Evolutionary conservation across 2,113 vertebrate genomes (phyloP), one percentile per base, ranked within the genome.

Genomic region (Australoheros scitulus): DNA sequence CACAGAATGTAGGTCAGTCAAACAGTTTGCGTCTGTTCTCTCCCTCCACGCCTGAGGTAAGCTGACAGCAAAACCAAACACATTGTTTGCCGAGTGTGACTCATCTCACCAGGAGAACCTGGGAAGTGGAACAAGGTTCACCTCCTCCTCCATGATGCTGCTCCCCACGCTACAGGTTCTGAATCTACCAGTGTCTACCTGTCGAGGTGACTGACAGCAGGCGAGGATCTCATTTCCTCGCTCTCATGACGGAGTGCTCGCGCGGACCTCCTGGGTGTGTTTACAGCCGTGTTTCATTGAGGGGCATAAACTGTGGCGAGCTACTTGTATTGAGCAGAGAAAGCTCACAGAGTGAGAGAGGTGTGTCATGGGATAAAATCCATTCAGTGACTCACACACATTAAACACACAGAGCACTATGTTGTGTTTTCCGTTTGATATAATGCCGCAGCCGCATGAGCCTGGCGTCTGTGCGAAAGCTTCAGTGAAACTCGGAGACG

Each of bases 1-100:
- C 89, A 88, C 74, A 82, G 84, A 81, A 93, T 93, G 86, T 94
- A 93, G 92, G 92, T 93, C 93, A 95, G 87, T 89, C 87, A 86
- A 91, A 95, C 92, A 92, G 87, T 91, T 91, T 82, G 89, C 34
- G 77, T 89, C 89, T 88, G 91, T 84, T 90, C 91, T 75, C 84
- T 83, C 81, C 83, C 80, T 83, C 79, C 81, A 74, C 3, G 87
- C 88, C 87, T 80, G 89, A 89, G 78, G 91, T 90, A 47, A 90
- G 79, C 79, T 80, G 90, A 92, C 91, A 89, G 83, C 47, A 43
- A 80, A 93, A 93, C 93, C 92, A 88, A 92, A 91, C 89, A 86
- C 84, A 77, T 85, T 91, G 90, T 93, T 92, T 88, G 86, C 74
- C 10, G 59, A 82, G 80, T 61, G 82, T 93, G 94, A 95, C 87